Base-by-base conservation (phyloP, 2,888 invertebrate genomes). In the Desoria tigrina region DNA sequence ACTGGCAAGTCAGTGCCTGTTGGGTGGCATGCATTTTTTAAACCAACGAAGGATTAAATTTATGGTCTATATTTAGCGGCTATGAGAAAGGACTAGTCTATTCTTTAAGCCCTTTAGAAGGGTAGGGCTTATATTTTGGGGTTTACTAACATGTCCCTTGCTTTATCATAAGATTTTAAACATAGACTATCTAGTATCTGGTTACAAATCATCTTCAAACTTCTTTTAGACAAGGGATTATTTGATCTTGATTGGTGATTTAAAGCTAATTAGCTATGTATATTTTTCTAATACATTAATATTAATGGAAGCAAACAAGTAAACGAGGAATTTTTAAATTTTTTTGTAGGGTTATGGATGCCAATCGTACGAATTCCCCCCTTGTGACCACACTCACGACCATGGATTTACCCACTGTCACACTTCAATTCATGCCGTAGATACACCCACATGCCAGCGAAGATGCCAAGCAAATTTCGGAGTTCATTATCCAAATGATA, bases 311-410 rank as follows among this genome's bases (percentile, higher is more conserved):
- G 39, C 39, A 9, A 11, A 39, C 16, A 16, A 11, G 39, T 39
- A 11, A 39, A 39, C 16, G 9, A 11, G 9, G 9, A 16, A 39
- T 39, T 16, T 16, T 9, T 9, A 39, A 39, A 39, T 39, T 16
- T 39, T 49, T 59, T 28, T 27, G 18, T 72, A 42, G 62, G 56
- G 56, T 51, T 77, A 84, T 84, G 94, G 94, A 16, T 96, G 95
- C 81, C 85, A 86, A 74, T 94, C 94, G 0, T 95, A 95, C 79
- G 86, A 86, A 77, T 88, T 95, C 71, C 82, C 86, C 7, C 90
- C 92, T 0, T 95, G 95, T 79, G 94, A 95, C 79, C 94, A 95
- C 80, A 87, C 89, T 0, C 88, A 88, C 61, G 94, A 93, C 0
- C 88, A 88, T 61, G 93, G 94, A 1, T 7, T 32, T 32, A 84